These are phyloP conservation scores for Spilosoma lubricipeda DNA, from an alignment of 2,888 invertebrate genomes.

Conservation along the genomic window DNA sequence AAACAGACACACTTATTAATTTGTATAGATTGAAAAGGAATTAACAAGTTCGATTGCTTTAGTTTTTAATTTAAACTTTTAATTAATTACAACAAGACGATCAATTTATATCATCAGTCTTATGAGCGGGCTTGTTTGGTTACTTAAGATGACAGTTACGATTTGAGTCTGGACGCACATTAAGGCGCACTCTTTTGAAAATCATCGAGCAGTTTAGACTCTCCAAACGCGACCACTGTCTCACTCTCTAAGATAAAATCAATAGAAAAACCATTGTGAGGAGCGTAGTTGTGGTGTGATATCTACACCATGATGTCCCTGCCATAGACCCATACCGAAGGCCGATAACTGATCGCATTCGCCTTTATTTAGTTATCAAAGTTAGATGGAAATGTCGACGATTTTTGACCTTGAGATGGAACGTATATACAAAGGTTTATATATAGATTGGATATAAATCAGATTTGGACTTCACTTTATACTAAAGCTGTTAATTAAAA, in stretches of 20 bases:
- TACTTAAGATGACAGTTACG: not conserved
- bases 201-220: not conserved
- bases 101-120: no score
- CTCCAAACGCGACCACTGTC: not conserved
- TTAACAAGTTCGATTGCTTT: no score
- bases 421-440: no score
- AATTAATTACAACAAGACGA: no score
- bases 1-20: no score
- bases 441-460: no score
- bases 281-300: not conserved
- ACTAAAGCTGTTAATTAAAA: no score
- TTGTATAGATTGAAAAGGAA: no score
- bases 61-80: no score
- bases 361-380: not conserved
- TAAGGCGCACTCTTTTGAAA: not conserved
- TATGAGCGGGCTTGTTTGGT: not conserved
- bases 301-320: not conserved
- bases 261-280: not conserved
- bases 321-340: not conserved
- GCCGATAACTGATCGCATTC: not conserved
- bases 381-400: not conserved
- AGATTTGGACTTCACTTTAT: no score
- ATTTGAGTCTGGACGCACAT: not conserved
- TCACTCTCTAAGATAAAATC: not conserved
- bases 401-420: no score